Evolutionary conservation across 1,140 invertebrate genomes (phyloP).

Genomic region (Rhopalosiphum maidis): DNA sequence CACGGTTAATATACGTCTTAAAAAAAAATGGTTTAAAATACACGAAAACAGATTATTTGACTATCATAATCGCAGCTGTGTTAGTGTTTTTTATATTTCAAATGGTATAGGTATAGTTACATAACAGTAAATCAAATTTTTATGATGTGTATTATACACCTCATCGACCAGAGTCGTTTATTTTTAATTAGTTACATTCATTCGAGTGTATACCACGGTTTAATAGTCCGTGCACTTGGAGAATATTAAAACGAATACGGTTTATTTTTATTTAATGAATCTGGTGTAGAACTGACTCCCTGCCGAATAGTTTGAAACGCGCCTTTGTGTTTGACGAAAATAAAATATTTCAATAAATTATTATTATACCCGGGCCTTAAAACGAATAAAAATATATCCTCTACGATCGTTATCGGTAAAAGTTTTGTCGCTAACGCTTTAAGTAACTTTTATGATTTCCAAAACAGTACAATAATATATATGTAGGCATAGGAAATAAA

Average conservation of each 20-base stretch:
- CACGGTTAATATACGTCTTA: not conserved
- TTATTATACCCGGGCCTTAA: not conserved
- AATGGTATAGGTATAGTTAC: not conserved
- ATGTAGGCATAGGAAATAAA: slow-evolving; percentile 21
- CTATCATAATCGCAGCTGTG: not conserved
- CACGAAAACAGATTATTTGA: not conserved
- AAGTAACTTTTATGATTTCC: slow-evolving; percentile 12
- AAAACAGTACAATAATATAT: not conserved
- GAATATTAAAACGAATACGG: not conserved
- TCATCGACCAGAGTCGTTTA: not conserved
- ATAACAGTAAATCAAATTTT: not conserved
- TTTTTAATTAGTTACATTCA: slow-evolving; percentile 4
- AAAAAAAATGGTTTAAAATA: not conserved
- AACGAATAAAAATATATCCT: not conserved
- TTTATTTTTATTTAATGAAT: slow-evolving; percentile 1
- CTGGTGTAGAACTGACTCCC: not conserved
- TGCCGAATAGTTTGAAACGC: not conserved
- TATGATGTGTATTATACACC: not conserved
- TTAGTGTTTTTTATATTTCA: not conserved
- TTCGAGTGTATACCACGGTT: not conserved
- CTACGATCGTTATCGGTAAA: slow-evolving; percentile 17
- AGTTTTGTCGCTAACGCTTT: not conserved
- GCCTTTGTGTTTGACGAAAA: not conserved
- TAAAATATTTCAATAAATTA: slow-evolving; percentile 11
- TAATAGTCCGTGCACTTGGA: not conserved